phyloP scores from a whole-genome alignment of 1,140 invertebrate species.

The Camponotus floridanus region DNA sequence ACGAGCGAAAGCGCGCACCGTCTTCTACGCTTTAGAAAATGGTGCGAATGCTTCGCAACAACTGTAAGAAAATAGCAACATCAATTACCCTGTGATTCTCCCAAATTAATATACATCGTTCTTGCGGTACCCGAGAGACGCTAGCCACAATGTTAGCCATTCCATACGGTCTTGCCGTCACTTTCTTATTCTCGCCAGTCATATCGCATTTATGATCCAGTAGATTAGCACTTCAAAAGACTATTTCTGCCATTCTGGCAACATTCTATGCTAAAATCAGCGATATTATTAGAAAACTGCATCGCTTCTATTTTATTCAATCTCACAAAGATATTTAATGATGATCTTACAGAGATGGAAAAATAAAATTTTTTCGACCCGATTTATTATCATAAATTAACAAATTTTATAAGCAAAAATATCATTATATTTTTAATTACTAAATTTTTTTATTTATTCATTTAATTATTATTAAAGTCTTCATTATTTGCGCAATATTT shows the following conservation, averaged over 20 bases:
- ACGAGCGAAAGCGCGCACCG: slow-evolving; percentile 43
- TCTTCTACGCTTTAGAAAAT: slow-evolving; percentile 18
- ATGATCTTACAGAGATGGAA: not conserved
- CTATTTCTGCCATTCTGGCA: not conserved
- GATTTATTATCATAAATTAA: not conserved
- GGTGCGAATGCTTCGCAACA: slow-evolving; percentile 30
- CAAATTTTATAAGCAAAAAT: not conserved
- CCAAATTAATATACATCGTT: slow-evolving; percentile 70
- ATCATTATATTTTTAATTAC: not conserved
- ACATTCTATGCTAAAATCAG: not conserved
- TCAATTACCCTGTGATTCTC: slow-evolving; percentile 64
- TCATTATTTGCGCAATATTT: not conserved
- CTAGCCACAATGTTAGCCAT: slow-evolving; percentile 43
- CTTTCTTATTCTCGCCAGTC: slow-evolving; percentile 65
- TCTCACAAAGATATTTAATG: not conserved
- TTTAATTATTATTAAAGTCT: not conserved
- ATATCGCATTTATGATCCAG: not conserved
- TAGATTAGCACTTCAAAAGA: slow-evolving; percentile 29
- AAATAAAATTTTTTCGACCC: not conserved
- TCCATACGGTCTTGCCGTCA: slow-evolving; percentile 18
- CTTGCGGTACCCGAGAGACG: slow-evolving; percentile 56
- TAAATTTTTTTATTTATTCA: not conserved
- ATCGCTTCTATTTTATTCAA: not conserved
- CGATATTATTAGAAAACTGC: not conserved
- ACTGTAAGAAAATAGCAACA: slow-evolving; percentile 48